phyloP scores from a whole-genome alignment of 2,113 vertebrate species.

The Balaenoptera acutorostrata region DNA sequence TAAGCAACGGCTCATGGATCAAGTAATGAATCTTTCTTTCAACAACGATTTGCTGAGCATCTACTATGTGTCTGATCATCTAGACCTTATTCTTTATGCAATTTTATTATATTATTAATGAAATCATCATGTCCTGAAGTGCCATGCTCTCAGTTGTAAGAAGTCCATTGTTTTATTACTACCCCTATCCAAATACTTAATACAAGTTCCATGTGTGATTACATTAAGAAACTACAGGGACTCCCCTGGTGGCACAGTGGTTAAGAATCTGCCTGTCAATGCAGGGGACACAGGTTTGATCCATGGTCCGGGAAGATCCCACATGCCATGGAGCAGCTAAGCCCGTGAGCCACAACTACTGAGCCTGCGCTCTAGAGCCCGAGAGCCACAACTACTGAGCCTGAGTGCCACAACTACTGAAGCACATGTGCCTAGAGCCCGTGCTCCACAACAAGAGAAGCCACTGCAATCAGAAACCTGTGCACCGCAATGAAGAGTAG shows the following conservation, averaged over 20 bases:
- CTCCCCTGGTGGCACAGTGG: too few species aligned
- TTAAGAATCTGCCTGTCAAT: too few species aligned
- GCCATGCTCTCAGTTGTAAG: neutral
- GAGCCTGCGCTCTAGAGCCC: too few species aligned
- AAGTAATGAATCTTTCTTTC: neutral
- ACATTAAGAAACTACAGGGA: neutral
- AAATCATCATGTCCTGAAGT: neutral
- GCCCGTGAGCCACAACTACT: too few species aligned
- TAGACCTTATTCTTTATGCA: neutral
- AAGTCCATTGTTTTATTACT: neutral
- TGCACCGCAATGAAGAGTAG: too few species aligned
- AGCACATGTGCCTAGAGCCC: fast-evolving
- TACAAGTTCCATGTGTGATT: neutral
- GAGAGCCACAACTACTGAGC: too few species aligned
- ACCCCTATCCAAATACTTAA: neutral
- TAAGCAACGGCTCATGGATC: neutral
- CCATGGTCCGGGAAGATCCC: too few species aligned
- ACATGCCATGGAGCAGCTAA: too few species aligned
- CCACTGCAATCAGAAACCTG: too few species aligned
- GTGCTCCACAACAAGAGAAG: fast-evolving
- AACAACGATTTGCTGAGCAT: neutral
- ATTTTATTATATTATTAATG: neutral
- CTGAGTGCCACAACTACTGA: too few species aligned
- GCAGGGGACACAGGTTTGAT: too few species aligned
- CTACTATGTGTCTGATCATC: neutral